Evolutionary conservation across 2,797 vertebrate genomes (phyloP), one percentile per base, ranked within the genome.

Genomic region (Urophycis tenuis): DNA sequence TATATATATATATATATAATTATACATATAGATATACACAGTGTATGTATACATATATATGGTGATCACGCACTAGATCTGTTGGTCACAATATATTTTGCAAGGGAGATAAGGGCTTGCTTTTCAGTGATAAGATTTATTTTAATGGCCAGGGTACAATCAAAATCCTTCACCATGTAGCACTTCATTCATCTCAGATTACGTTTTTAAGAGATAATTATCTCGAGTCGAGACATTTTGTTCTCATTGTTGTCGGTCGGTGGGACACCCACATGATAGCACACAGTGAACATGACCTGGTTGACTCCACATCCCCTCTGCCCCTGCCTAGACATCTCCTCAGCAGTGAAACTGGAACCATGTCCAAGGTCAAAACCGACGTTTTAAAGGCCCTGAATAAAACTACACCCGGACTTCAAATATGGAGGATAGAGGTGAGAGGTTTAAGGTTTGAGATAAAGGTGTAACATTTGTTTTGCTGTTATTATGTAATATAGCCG

Each of bases 361-460:
- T 96, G 95, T 85, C 92, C 39, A 85, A 93, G 75, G 88, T 94
- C 82, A 94, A 83, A 19, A 5, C 82, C 74, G 88, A 93, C 75
- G 88, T 95, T 86, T 90, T 88, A 86, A 89, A 83, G 83, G 92
- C 91, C 1, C 92, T 96, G 84, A 92, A 95, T 86, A 92, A 91
- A 93, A 95, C 92, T 78, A 94, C 90, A 0, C 92, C 95, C 0
- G 95, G 95, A 36, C 73, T 96, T 79, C 94, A 95, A 85, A 94
- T 95, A 94, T 96, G 95, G 95, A 89, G 95, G 87, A 94, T 96
- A 0, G 95, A 96, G 95, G 95, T 95, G 78, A 83, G 91, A 34
- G 15, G 30, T 30, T 32, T 32, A 74, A 45, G 33, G 30, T 79
- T 9, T 34, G 33, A 29, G 36, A 34, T 45, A 74, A 69, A 75